Percentiles rank a stretch among this genome's conserved stretches.
Evolutionary conservation across 2,888 invertebrate species (phyloP).

Genomic region (Melinopterus prodromus): DNA sequence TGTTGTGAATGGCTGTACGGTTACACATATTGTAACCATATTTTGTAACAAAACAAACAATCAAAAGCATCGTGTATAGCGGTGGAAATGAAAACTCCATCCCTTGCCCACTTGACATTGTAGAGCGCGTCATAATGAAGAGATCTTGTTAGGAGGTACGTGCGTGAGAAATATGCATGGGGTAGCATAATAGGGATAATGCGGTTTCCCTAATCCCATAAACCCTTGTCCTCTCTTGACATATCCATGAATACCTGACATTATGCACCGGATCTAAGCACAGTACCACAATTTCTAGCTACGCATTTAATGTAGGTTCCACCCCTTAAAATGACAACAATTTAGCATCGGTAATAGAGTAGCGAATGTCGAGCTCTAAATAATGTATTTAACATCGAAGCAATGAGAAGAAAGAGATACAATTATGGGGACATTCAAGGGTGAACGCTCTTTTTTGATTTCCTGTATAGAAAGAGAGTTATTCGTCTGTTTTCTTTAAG

Average conservation of each 20-base stretch:
- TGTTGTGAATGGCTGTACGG: neutral
- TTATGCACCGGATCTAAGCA: neutral
- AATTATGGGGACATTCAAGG: no score
- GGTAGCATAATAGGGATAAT: conserved; percentile 45
- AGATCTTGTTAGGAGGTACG: conserved; percentile 33
- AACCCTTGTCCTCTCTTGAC: conserved; percentile 51
- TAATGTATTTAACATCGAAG: neutral
- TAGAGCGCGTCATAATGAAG: conserved; percentile 35
- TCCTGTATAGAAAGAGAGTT: no score
- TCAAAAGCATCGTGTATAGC: neutral
- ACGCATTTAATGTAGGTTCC: neutral
- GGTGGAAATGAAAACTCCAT: neutral
- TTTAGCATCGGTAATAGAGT: neutral
- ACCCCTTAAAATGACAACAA: neutral
- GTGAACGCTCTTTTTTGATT: no score
- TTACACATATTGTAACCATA: neutral
- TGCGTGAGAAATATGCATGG: conserved; percentile 41
- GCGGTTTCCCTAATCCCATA: conserved; percentile 49
- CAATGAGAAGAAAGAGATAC: no score
- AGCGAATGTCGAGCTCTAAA: neutral
- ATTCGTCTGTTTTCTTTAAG: no score
- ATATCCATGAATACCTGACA: conserved; percentile 41
- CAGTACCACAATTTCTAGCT: neutral
- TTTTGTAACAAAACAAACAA: neutral
- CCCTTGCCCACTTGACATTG: conserved; percentile 31